Base-by-base conservation (phyloP, 2,888 invertebrate genomes). In the Xanthostigma xanthostigma region DNA sequence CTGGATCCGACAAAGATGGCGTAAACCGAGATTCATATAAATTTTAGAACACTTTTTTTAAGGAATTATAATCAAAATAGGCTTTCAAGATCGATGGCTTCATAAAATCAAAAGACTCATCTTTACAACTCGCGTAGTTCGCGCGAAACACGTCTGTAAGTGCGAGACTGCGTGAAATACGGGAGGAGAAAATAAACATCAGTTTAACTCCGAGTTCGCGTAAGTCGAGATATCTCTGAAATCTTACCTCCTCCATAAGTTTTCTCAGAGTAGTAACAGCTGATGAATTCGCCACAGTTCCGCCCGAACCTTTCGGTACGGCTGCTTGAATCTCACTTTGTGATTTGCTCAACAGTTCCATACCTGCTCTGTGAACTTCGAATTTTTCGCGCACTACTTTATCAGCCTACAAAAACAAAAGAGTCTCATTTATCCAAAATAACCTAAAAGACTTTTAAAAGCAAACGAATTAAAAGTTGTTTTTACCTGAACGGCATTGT, bases 331-430 rank as follows among this genome's bases (percentile, higher is more conserved):
- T 69, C 59, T 81, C 81, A 50, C 72, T 74, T 54, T 83, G 79
- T 46, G 84, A 76, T 64, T 79, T 68, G 57, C 91, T 87, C 48
- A 98, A 74, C 57, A 94, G 70, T 63, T 81, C 78, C 65, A 98
- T 91, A 53, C 84, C 86, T 62, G 70, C 72, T 54, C 74, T 75
- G 66, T 95, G 86, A 35, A 71, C 70, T 54, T 81, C 81, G 65
- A 85, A 93, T 71, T 94, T 95, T 57, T 87, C 83, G 55, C 83
- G 81, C 54, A 97, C 90, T 58, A 86, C 79, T 70, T 79, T 74
- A 68, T 93, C 91, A 44, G 82, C 82, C 59, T 64, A 53, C 49
- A n/a, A 34, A n/a, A 45, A 46, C n/a, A 6, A 27, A 44, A 27
- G 27, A 12, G 33, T 38, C 34, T 38, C 45, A 14, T 36, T 42